Evolutionary conservation across 2,888 invertebrate genomes (phyloP).

Genomic region (Lydus trimaculatus): DNA sequence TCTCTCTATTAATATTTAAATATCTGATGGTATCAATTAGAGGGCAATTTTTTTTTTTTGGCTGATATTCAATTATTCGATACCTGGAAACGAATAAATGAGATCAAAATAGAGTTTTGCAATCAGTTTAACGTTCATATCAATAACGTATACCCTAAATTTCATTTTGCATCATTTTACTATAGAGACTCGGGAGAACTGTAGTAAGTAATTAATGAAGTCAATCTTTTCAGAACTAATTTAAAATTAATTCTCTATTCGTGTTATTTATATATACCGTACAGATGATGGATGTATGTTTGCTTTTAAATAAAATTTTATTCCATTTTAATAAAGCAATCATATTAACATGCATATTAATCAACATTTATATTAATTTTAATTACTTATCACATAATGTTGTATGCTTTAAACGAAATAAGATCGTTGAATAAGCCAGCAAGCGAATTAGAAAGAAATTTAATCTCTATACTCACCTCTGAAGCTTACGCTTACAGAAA

Average conservation of each 20-base stretch:
- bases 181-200: too few relatives aligned
- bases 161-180: too few relatives aligned
- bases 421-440: background rate
- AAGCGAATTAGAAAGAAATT: background rate
- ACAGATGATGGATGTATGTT: background rate
- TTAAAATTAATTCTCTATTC: background rate
- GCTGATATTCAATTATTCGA: too few relatives aligned
- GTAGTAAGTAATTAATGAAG: background rate
- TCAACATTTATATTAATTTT: background rate
- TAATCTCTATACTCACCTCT: background rate
- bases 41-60: too few relatives aligned
- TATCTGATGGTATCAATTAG: too few relatives aligned
- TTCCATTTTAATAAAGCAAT: background rate
- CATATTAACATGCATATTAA: background rate
- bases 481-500: too few relatives aligned
- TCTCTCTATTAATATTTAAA: too few relatives aligned
- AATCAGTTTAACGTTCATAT: too few relatives aligned
- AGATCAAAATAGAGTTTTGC: too few relatives aligned
- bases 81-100: too few relatives aligned
- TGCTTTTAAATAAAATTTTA: background rate
- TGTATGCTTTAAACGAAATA: background rate
- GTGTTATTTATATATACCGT: too few relatives aligned
- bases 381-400: background rate
- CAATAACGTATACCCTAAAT: too few relatives aligned
- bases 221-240: background rate